phyloP scores from a whole-genome alignment of 1,140 invertebrate species.

The Adelges cooleyi region DNA sequence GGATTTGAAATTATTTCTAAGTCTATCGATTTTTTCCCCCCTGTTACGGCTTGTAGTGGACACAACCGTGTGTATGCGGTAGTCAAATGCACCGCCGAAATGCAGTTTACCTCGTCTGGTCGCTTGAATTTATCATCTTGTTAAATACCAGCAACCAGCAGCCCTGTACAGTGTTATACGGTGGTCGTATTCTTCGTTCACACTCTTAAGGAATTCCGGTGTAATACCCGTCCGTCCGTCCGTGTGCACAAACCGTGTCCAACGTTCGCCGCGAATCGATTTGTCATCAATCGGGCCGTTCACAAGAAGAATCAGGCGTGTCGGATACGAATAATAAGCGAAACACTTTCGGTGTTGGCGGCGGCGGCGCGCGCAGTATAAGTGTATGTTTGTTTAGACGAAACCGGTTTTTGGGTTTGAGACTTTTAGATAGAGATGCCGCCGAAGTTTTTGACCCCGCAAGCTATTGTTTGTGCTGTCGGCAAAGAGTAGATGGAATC shows the following conservation, averaged over 20 bases:
- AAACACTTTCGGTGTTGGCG: conserved; percentile 12
- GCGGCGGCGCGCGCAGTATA: background rate
- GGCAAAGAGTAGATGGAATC: background rate
- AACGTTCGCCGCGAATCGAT: conserved; percentile 4
- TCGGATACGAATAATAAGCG: conserved; percentile 21
- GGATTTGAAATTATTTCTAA: too few relatives aligned
- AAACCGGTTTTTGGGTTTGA: conserved; percentile 12
- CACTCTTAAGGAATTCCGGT: background rate
- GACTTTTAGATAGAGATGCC: conserved; percentile 4
- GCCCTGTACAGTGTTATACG: background rate
- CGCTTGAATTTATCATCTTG: too few relatives aligned
- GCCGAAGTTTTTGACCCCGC: conserved; percentile 23
- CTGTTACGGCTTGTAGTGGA: too few relatives aligned
- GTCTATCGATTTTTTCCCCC: too few relatives aligned
- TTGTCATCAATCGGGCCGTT: background rate
- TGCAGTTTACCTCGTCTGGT: too few relatives aligned
- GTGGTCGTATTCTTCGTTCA: background rate
- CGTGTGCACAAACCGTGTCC: conserved; percentile 10
- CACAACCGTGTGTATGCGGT: too few relatives aligned
- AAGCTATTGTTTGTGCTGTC: background rate
- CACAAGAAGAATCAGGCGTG: conserved; percentile 17
- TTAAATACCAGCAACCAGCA: background rate
- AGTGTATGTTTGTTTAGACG: conserved; percentile 21
- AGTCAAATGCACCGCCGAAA: too few relatives aligned
- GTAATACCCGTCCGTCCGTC: background rate